Percentiles rank a stretch among this genome's conserved stretches.
Conservation (phyloP, 1,140 invertebrate genomes). For the Platyura marginata region DNA sequence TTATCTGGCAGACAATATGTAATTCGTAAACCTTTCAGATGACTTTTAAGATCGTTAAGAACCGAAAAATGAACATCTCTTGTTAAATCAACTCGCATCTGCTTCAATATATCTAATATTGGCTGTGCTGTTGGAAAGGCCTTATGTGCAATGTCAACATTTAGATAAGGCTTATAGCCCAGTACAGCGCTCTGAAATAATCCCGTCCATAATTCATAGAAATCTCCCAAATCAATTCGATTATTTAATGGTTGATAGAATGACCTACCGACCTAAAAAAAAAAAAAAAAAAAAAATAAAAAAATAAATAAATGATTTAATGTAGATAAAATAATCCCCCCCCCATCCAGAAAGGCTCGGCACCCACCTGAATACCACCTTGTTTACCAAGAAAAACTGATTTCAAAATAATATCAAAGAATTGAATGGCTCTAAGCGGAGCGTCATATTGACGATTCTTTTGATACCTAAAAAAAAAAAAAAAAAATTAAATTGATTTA, state of each 20-base stretch:
- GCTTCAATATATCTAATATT: conserved; percentile 23
- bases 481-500: too few relatives aligned
- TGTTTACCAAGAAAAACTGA: conserved; percentile 29
- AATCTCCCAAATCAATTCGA: conserved; percentile 29
- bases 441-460: conserved; percentile 19
- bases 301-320: too few relatives aligned
- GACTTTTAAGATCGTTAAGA: not conserved
- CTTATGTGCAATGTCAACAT: conserved; percentile 57
- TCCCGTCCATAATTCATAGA: conserved; percentile 50
- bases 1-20: conserved; percentile 11
- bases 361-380: conserved; percentile 20
- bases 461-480: conserved; percentile 10
- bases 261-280: conserved; percentile 33
- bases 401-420: conserved; percentile 65
- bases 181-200: conserved; percentile 54
- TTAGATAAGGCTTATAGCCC: conserved; percentile 45
- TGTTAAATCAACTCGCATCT: conserved; percentile 2
- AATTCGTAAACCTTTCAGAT: conserved; percentile 12
- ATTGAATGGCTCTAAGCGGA: conserved; percentile 51
- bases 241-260: conserved; percentile 28
- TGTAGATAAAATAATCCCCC: too few relatives aligned
- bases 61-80: not conserved
- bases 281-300: too few relatives aligned
- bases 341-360: conserved; percentile 6
- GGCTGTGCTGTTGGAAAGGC: conserved; percentile 35